A percentile compares a stretch with the other conserved stretches of the same genome.
phyloP scores from a whole-genome alignment of 2,797 vertebrate species.

The Pelodytes ibericus region DNA sequence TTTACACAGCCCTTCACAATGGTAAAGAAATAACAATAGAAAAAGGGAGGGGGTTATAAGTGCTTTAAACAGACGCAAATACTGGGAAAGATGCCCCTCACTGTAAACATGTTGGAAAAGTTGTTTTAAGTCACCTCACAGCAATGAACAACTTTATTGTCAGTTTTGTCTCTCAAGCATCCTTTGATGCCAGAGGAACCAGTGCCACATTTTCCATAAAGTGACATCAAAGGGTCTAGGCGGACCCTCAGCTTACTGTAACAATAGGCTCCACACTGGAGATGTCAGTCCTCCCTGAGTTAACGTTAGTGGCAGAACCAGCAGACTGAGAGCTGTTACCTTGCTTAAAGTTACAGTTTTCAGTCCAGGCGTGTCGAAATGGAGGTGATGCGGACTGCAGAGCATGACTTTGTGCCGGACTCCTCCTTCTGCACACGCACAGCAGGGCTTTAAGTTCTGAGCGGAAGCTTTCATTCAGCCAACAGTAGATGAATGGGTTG shows the following conservation, averaged over 20 bases:
- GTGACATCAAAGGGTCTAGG: background rate
- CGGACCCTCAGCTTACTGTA: conserved; percentile 57
- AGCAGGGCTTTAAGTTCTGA: conserved; percentile 68
- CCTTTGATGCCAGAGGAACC: background rate
- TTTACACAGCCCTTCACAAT: background rate
- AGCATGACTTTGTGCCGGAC: conserved; percentile 1
- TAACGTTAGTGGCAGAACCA: conserved; percentile 48
- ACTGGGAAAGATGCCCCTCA: background rate
- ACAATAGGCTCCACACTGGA: conserved; percentile 60
- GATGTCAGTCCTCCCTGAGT: conserved; percentile 60
- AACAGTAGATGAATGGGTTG: conserved; percentile 94
- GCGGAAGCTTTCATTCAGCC: conserved; percentile 85
- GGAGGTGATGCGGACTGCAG: conserved; percentile 56
- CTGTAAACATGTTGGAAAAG: background rate
- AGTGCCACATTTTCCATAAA: background rate
- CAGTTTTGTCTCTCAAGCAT: too few species aligned
- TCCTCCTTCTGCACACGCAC: conserved; percentile 53
- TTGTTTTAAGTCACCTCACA: background rate
- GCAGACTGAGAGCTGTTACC: conserved; percentile 42
- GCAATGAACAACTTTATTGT: background rate
- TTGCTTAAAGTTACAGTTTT: conserved; percentile 44
- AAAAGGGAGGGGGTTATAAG: background rate
- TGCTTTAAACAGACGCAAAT: background rate
- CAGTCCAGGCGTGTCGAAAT: conserved; percentile 47
- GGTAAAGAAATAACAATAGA: background rate